Evolutionary conservation across 2,113 vertebrate genomes (phyloP), one percentile per base, ranked within the genome.

Genomic region (Pomatorhinus ruficollis): DNA sequence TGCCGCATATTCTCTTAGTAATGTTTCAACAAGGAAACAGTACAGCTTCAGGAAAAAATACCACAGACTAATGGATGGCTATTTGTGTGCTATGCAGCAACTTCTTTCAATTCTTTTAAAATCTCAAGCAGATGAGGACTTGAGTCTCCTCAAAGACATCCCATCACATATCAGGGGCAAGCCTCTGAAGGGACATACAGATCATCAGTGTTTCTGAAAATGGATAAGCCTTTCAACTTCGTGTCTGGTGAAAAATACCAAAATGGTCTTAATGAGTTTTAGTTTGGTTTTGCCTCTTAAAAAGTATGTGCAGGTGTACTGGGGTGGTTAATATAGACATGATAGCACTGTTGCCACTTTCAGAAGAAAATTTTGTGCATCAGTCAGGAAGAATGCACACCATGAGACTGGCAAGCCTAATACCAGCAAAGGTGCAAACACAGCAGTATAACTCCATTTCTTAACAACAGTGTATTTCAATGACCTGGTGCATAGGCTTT

Each of bases 301-400:
- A 64, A 72, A 60, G 21, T 24, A 12, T 13, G 2, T 42, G 33
- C 20, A 47, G 15, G 18, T 52, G 25, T 69, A 15, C 8, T 44
- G 35, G 52, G 28, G 7, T 0, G 0, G 9, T 74, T 13, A 25
- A 33, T 72, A 11, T 47, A 31, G 80, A n/a, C 25, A 20, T 37
- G 3, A 12, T 45, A 27, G 60, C 2, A 1, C 30, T 75, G 16
- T 59, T 71, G 33, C 8, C 9, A 2, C 42, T 76, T 79, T 8
- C 8, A 49, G 65, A 52, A 30, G n/a, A 40, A 52, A 31, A 39
- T 56, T 24, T 13, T 31, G 15, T n/a, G 7, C 22, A 15, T 31
- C 35, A 20, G 2, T 24, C 12, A n/a, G 47, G 42, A 56, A 19
- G 25, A 56, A 30, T 35, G 64, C 27, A 28, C 10, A 7, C 28